These are phyloP conservation scores for Drosophila ananassae DNA, from an alignment of 1,140 invertebrate species.

Conservation along the genomic window DNA sequence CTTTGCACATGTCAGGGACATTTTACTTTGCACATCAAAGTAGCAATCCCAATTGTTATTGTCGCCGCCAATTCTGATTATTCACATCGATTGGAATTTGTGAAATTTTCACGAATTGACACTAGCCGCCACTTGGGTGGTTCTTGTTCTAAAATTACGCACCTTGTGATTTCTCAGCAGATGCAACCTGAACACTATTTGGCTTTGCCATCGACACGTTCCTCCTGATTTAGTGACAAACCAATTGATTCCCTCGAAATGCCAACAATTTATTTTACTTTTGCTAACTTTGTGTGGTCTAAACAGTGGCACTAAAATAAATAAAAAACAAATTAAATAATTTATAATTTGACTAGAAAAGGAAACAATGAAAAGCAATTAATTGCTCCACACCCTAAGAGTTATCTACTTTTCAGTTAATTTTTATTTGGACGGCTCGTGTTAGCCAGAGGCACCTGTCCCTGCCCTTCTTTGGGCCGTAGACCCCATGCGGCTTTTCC, in stretches of 20 bases:
- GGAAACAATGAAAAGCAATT: background rate
- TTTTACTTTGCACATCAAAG: slow-evolving; percentile 69
- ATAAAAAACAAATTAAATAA: background rate
- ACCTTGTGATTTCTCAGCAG: slow-evolving; percentile 29
- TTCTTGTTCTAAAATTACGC: slow-evolving; percentile 60
- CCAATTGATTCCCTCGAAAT: slow-evolving; percentile 71
- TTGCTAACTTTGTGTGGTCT: slow-evolving; percentile 32
- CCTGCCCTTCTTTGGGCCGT: background rate
- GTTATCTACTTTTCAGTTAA: slow-evolving; percentile 29
- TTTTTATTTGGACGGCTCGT: slow-evolving; percentile 18
- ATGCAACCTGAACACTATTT: background rate
- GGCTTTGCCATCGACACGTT: slow-evolving; percentile 60
- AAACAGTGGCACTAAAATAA: background rate
- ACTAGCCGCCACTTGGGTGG: slow-evolving; percentile 78
- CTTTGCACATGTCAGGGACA: slow-evolving; percentile 34
- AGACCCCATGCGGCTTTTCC: slow-evolving; percentile 65
- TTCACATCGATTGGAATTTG: slow-evolving; percentile 82
- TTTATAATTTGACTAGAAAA: slow-evolving; percentile 8
- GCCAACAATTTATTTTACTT: slow-evolving; percentile 41
- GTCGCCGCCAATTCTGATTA: slow-evolving; percentile 74
- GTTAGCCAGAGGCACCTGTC: slow-evolving; percentile 44
- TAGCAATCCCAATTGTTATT: slow-evolving; percentile 34
- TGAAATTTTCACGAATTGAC: slow-evolving; percentile 81
- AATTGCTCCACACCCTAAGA: slow-evolving; percentile 13
- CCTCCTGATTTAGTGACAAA: slow-evolving; percentile 44